These are phyloP conservation scores for Pocota personata DNA, from an alignment of 2,888 invertebrate species.

Conservation along the genomic window DNA sequence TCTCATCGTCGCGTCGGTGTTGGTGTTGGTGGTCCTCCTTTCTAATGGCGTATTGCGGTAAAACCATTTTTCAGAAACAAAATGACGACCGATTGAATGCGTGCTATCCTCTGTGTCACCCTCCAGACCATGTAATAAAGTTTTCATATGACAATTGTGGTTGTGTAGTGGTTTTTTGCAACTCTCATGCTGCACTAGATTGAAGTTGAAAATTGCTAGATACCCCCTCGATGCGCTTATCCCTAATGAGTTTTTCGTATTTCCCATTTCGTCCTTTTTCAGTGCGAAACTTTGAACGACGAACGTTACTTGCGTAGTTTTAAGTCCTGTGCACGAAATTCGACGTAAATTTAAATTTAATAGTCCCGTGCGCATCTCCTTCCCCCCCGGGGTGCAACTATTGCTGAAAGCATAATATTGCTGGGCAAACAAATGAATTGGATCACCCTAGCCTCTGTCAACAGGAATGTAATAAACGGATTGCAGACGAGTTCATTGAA, in stretches of 20 bases:
- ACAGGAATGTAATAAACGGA: constrained; percentile 25
- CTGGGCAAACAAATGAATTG: constrained; percentile 55
- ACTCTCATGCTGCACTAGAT: not conserved
- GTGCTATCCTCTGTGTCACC: not conserved
- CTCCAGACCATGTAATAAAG: constrained; percentile 25
- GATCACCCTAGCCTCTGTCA: not conserved
- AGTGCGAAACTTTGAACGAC: not conserved
- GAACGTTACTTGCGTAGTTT: not conserved
- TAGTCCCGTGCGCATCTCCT: not conserved
- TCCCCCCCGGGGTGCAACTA: not conserved
- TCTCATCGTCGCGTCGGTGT: not conserved
- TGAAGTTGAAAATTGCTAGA: constrained; percentile 3
- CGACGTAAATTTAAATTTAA: constrained; percentile 61
- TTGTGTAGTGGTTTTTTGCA: not conserved
- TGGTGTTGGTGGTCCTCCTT: not conserved
- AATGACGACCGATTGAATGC: constrained; percentile 29
- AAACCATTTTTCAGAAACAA: constrained; percentile 54
- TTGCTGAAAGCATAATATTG: constrained; percentile 45
- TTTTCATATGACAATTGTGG: constrained; percentile 4
- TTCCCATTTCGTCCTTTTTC: constrained; percentile 13
- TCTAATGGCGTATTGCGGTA: constrained; percentile 64
- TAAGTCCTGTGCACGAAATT: constrained; percentile 22
- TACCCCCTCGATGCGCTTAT: constrained; percentile 8
- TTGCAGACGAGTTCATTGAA: constrained; percentile 44
- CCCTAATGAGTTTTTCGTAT: constrained; percentile 58